phyloP scores from a whole-genome alignment of 2,888 invertebrate genomes.

The Cyclophora punctaria region DNA sequence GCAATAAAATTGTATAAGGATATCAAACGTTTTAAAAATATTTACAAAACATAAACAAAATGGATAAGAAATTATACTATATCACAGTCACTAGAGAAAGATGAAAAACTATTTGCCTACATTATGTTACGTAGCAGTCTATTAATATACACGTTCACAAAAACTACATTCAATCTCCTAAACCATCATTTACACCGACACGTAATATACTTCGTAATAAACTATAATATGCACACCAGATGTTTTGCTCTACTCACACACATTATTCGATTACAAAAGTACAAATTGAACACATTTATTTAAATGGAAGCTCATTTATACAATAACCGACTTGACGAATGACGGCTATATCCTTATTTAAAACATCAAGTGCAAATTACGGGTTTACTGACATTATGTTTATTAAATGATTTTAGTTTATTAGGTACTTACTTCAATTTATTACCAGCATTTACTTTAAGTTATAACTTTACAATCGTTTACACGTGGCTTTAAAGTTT shows the following conservation, averaged over 20 bases:
- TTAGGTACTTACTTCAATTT: no score
- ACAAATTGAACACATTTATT: no score
- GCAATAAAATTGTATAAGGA: slow-evolving; percentile 69
- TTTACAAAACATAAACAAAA: slow-evolving; percentile 55
- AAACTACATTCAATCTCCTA: slow-evolving; percentile 30
- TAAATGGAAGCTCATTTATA: neutral
- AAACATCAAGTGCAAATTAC: no score
- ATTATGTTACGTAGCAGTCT: slow-evolving; percentile 58
- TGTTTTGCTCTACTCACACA: no score
- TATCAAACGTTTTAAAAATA: slow-evolving; percentile 67
- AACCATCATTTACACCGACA: slow-evolving; percentile 35
- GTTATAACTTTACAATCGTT: no score
- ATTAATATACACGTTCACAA: slow-evolving; percentile 53
- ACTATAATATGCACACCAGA: no score
- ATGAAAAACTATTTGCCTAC: slow-evolving; percentile 53
- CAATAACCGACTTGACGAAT: slow-evolving; percentile 1
- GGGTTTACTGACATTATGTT: no score
- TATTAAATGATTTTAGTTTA: no score
- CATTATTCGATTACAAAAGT: neutral
- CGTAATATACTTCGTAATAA: neutral
- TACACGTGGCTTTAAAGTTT: no score
- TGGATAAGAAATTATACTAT: slow-evolving; percentile 67
- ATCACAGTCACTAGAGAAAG: slow-evolving; percentile 73
- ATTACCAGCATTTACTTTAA: no score
- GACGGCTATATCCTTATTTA: no score